Base-by-base conservation (phyloP, 2,797 vertebrate genomes). In the Neoniphon sammara region DNA sequence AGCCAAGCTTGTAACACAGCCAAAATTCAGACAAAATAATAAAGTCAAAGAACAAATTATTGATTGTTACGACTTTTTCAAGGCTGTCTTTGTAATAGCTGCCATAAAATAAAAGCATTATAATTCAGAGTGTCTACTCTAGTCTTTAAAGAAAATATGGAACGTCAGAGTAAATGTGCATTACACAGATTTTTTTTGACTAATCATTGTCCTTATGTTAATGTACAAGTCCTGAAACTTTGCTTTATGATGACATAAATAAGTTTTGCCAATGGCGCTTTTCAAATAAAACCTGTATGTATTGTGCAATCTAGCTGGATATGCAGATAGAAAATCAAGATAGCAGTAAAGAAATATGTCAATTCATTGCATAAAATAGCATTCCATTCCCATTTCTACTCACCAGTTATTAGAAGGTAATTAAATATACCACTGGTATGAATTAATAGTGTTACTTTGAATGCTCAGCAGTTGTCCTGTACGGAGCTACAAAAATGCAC, bases 21-120 rank as follows among this genome's bases (percentile, higher is more conserved):
- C 88, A 88, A 91, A 90, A 74, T 80, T 84, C 71, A 89, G 85
- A 88, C 74, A 46, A 87, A 89, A 90, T 89, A 84, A 89, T 89
- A 81, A 82, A 88, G 75, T 70, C 82, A 80, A 85, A 86, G 78
- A 83, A 84, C 69, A 87, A 84, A 87, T 84, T 91, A 90, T 89
- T 90, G 88, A 90, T 89, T 90, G 68, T 69, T 18, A 73, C 77
- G 75, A 54, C 77, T 62, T 72, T 82, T 80, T 70, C 84, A 90
- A 90, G 90, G 76, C 88, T 80, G 70, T 61, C 80, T 90, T 89
- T 88, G 79, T 84, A 50, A 75, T 81, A 85, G 65, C 81, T 81
- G 82, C 82, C 86, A 77, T 89, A 60, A 85, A 83, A 83, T 85
- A 80, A 77, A 91, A 36, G 8, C 8, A 52, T 91, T 85, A 84